Percentiles rank a stretch among this genome's conserved stretches.
These are phyloP conservation scores for Lasius fuliginosus DNA, from an alignment of 2,888 invertebrate species.

Conservation along the genomic window DNA sequence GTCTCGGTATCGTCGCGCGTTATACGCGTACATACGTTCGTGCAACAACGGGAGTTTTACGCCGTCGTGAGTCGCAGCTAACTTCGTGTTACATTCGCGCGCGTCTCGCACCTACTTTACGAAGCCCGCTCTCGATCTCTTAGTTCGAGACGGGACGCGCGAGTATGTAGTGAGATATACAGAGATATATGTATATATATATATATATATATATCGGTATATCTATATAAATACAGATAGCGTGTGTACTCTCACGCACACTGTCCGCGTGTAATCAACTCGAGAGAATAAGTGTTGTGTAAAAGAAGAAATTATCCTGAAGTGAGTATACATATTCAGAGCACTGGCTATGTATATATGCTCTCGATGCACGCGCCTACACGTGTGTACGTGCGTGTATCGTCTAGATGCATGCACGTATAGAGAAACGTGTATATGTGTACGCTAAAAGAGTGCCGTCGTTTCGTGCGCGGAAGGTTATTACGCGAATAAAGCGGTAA, in stretches of 20 bases:
- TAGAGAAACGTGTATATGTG: slow-evolving; percentile 10
- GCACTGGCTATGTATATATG: background rate
- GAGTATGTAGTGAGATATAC: background rate
- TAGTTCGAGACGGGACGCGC: background rate
- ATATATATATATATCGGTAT: background rate
- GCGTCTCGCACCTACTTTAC: background rate
- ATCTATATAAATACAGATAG: background rate
- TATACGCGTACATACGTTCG: slow-evolving; percentile 26
- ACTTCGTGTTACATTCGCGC: background rate
- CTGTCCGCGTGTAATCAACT: background rate
- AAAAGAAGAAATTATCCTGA: background rate
- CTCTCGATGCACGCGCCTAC: slow-evolving; percentile 7
- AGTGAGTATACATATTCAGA: slow-evolving; percentile 6
- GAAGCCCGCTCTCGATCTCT: background rate
- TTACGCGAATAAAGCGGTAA: background rate
- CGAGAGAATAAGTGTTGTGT: slow-evolving; percentile 1
- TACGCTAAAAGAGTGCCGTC: slow-evolving; percentile 5
- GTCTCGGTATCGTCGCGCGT: slow-evolving; percentile 18
- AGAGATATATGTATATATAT: background rate
- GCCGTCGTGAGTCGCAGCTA: background rate
- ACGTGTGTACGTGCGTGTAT: background rate
- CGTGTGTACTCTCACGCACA: background rate
- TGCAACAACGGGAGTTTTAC: slow-evolving; percentile 28
- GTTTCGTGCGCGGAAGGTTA: slow-evolving; percentile 40
- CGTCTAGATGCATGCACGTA: background rate